Conservation (phyloP, 2,113 vertebrate genomes). For the Tragelaphus imberbis region DNA sequence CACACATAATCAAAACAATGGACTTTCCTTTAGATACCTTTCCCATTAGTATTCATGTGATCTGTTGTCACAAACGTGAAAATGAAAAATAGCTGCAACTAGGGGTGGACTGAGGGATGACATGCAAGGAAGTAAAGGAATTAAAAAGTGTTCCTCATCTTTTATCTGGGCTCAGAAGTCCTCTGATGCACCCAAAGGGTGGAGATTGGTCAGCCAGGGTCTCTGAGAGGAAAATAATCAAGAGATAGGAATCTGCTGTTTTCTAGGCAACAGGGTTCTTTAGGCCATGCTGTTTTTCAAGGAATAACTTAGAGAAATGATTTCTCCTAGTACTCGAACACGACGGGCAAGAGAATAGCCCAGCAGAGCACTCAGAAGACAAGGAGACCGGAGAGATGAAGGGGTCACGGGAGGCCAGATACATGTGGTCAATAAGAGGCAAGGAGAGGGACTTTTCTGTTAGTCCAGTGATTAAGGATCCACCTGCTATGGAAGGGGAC, state of each 20-base stretch:
- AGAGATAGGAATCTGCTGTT: neutral
- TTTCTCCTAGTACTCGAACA: neutral
- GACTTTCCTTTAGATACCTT: neutral
- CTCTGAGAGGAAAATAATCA: neutral
- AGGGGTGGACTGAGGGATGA: neutral
- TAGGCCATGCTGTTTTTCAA: neutral
- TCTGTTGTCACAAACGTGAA: neutral
- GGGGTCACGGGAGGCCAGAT: neutral
- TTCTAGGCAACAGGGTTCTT: neutral
- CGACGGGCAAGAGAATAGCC: neutral
- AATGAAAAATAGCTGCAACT: neutral
- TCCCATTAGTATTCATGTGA: neutral
- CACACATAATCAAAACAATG: neutral
- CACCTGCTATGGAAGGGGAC: neutral
- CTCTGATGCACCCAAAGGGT: neutral
- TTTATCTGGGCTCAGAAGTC: neutral
- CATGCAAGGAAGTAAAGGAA: neutral
- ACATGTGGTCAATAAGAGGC: neutral
- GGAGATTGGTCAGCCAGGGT: neutral
- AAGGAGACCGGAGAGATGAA: neutral
- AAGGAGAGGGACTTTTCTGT: neutral
- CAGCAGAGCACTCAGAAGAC: neutral
- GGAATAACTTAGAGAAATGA: neutral
- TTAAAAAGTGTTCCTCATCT: neutral
- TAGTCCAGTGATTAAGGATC: neutral